phyloP scores from a whole-genome alignment of 2,888 invertebrate species.

The Tetrapedia diversipes region DNA sequence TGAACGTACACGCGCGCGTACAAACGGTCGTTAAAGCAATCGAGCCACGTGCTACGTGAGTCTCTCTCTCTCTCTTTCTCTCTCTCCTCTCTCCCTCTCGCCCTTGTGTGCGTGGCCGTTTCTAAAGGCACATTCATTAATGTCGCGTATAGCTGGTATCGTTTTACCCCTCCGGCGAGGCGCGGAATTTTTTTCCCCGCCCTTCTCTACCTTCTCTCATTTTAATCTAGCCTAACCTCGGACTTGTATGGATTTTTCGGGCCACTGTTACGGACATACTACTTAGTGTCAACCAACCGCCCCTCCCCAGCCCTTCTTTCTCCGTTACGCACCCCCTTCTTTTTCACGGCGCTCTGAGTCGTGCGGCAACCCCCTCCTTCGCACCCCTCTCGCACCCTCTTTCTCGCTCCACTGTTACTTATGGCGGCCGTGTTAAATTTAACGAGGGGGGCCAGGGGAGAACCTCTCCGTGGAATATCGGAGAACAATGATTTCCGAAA shows the following conservation, averaged over 20 bases:
- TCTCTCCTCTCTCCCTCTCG: slow-evolving; percentile 31
- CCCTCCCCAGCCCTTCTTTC: slow-evolving; percentile 25
- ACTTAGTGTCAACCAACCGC: slow-evolving; percentile 66
- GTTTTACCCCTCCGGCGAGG: slow-evolving; percentile 68
- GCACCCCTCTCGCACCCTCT: background rate
- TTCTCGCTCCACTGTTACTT: slow-evolving; percentile 44
- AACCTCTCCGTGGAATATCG: slow-evolving; percentile 61
- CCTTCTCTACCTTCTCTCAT: slow-evolving; percentile 39
- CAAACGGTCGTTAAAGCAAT: slow-evolving; percentile 60
- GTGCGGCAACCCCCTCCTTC: slow-evolving; percentile 17
- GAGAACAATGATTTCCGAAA: slow-evolving; percentile 56
- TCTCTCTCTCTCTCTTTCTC: slow-evolving; percentile 41
- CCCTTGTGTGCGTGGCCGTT: slow-evolving; percentile 22
- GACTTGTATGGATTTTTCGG: slow-evolving; percentile 67
- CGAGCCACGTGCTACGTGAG: slow-evolving; percentile 57
- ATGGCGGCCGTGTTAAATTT: slow-evolving; percentile 67
- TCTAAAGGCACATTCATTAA: slow-evolving; percentile 70
- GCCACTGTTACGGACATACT: slow-evolving; percentile 71
- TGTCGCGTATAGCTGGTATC: slow-evolving; percentile 73
- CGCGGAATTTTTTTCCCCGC: slow-evolving; percentile 30
- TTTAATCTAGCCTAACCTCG: slow-evolving; percentile 62
- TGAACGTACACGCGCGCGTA: slow-evolving; percentile 43
- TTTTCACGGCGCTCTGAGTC: slow-evolving; percentile 53
- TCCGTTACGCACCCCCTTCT: slow-evolving; percentile 59
- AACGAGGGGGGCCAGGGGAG: slow-evolving; percentile 68